Base-by-base conservation (phyloP, 2,888 invertebrate species). In the Alsophila aescularia region DNA sequence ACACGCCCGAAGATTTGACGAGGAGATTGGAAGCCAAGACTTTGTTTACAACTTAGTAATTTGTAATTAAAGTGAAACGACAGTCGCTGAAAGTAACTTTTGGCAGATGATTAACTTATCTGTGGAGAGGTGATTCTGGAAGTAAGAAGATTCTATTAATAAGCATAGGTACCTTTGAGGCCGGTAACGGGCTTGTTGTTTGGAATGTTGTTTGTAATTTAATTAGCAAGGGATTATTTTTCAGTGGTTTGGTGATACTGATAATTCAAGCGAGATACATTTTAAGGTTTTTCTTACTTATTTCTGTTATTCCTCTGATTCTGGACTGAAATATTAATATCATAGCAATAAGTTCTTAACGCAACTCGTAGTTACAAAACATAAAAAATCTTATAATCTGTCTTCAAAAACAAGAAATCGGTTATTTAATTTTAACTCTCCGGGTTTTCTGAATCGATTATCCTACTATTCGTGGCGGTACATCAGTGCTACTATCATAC, bases 21-120 rank as follows among this genome's bases (percentile, higher is more conserved):
- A 62, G 61, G 57, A 50, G 61, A 61, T 61, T 64, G 61, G 59
- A 60, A 62, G 53, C 53, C 44, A 65, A 58, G 60, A 58, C 52
- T 62, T 68, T 67, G 63, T 69, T 72, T 70, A 69, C 57, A 62
- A 65, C 64, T 59, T 58, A 45, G 54, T 63, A 67, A 70, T 66
- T 65, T 63, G 61, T 56, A 63, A 66, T 67, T 64, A 57, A 62
- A 51, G 29, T 51, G 52, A 58, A 62, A 56, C 63, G 60, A 59
- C 65, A 58, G 48, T 54, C 36, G 31, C 59, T 45, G 48, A 62
- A 34, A 53, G 49, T 41, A 60, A 57, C 52, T 59, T 62, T 52
- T 45, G 41, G 42, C 51, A 60, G 56, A 52, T 60, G 52, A 59
- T 63, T 57, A 44, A 52, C 43, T 53, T 58, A 48, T 43, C 54